phyloP scores from a whole-genome alignment of 2,113 vertebrate species.

The Alectura lathami region DNA sequence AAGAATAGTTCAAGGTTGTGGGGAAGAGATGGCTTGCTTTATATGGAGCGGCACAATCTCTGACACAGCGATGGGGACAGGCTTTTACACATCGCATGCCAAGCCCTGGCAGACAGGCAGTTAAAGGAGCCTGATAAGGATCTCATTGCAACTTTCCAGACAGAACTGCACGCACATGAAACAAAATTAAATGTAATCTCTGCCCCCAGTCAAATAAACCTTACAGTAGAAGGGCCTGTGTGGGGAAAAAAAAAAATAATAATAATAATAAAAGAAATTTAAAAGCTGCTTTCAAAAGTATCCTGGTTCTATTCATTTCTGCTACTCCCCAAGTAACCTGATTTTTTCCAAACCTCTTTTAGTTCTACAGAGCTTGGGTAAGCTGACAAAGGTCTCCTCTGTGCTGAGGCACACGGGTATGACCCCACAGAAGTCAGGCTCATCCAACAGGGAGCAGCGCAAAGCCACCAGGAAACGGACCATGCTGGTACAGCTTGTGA shows the following conservation, averaged over 20 bases:
- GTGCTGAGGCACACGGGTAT: fast-evolving
- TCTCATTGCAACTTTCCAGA: conserved; percentile 33
- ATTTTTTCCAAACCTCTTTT: not conserved
- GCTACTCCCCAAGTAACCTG: not conserved
- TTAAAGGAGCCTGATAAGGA: conserved; percentile 55
- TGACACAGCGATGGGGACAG: not conserved
- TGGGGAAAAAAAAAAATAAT: not conserved
- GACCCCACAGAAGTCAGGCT: not conserved
- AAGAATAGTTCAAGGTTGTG: conserved; percentile 13
- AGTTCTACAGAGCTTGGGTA: not conserved
- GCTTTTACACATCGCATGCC: conserved; percentile 11
- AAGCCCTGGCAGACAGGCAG: conserved; percentile 32
- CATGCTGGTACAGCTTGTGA: not conserved
- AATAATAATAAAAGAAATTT: not conserved
- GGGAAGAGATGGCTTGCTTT: conserved; percentile 37
- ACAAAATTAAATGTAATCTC: conserved; percentile 38
- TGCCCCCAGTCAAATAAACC: conserved; percentile 25
- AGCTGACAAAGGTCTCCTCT: not conserved
- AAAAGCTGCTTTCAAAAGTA: not conserved
- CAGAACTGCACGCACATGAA: conserved; percentile 29
- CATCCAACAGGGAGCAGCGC: fast-evolving
- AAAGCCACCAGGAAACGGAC: not conserved
- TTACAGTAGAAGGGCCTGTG: not conserved
- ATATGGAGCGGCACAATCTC: conserved; percentile 12
- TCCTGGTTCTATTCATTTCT: not conserved